Evolutionary conservation across 2,113 vertebrate genomes (phyloP).

Genomic region (Alouatta palliata): DNA sequence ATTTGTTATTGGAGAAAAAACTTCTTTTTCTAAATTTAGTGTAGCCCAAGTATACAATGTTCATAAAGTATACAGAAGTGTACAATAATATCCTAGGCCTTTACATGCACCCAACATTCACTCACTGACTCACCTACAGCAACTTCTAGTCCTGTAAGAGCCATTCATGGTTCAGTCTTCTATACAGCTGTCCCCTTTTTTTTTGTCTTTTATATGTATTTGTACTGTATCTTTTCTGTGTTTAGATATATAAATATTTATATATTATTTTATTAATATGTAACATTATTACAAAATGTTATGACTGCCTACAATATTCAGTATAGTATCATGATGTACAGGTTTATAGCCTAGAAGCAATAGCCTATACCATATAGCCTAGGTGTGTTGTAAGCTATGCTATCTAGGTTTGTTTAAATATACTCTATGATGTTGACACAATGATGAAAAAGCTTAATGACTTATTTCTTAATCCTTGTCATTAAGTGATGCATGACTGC

Average conservation of each 20-base stretch:
- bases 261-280: background rate
- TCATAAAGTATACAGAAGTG: background rate
- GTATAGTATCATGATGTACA: background rate
- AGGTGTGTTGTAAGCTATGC: background rate
- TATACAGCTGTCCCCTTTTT: background rate
- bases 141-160: background rate
- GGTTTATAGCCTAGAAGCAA: background rate
- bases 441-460: background rate
- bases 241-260: background rate
- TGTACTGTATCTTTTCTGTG: background rate
- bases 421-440: background rate
- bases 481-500: background rate
- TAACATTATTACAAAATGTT: background rate
- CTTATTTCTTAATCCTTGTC: background rate
- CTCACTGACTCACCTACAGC: background rate
- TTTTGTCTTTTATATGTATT: background rate
- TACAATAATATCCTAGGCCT: background rate
- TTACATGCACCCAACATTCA: background rate
- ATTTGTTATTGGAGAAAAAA: background rate
- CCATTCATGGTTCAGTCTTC: background rate
- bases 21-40: background rate
- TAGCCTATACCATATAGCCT: background rate
- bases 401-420: background rate
- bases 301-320: background rate
- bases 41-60: background rate